Base-by-base conservation (phyloP, 2,797 vertebrate genomes). In the Cynopterus sphinx region DNA sequence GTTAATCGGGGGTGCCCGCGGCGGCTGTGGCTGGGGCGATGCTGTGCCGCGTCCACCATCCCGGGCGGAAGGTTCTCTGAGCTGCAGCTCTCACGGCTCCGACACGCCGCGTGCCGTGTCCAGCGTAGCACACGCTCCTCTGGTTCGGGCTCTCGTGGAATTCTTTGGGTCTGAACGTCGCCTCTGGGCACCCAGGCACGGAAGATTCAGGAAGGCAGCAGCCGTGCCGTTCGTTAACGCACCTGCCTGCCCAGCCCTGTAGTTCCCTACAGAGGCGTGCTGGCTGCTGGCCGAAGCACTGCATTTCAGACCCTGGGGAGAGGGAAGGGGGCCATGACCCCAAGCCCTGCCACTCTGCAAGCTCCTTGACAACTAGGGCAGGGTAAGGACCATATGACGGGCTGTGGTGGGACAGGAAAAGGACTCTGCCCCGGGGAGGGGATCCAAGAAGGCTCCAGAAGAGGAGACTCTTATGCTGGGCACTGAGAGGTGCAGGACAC, bases 21-120 rank as follows among this genome's bases (percentile, higher is more conserved):
- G 28, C 5, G 51, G 49, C 19, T 31, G 4, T 1, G 1, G 43
- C 7, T 3, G 7, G 26, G 7, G 9, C 13, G 2, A 28, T 22
- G 11, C 15, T 0, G 3, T 24, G 28, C 10, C 1, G n/a, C 16
- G 8, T 9, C 49, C 10, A 33, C 26, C 65, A 4, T 9, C 36
- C 49, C 6, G 31, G 33, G 21, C 11, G 28, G 10, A 17, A 43
- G 74, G 22, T 3, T n/a, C 41, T 22, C 61, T 26, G 16, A 28
- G 21, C 6, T 55, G 39, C 26, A n/a, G 43, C 31, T 61, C 28
- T 13, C 67, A 39, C 63, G 4, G 31, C 57, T 51, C 26, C 57
- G 4, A 6, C 53, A 21, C 0, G 0, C n/a, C 22, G 3, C 0
- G 5, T 13, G 15, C 53, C 13, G 0, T 2, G 10, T 28, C 24